A percentile compares a stretch with the other conserved stretches of the same genome.
These are phyloP conservation scores for Encarsia formosa DNA, from an alignment of 2,888 invertebrate species.

Conservation along the genomic window DNA sequence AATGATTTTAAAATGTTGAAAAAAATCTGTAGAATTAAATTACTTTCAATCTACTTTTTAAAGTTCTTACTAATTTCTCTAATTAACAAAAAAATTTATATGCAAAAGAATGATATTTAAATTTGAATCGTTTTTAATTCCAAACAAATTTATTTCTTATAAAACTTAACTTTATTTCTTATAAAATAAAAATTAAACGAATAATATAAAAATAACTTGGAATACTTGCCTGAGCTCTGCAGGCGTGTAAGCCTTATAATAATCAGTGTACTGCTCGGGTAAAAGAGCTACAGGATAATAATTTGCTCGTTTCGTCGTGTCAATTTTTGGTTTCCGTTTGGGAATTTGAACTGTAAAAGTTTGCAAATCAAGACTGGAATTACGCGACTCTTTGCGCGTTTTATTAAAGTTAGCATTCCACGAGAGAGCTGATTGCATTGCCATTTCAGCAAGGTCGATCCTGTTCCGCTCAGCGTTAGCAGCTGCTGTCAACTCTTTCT, in stretches of 20 bases:
- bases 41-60: no score
- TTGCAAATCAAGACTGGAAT: constrained; percentile 88
- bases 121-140: no score
- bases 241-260: constrained; percentile 70
- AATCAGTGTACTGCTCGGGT: constrained; percentile 94
- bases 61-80: no score
- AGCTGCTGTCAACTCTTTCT: constrained; percentile 61
- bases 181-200: background rate
- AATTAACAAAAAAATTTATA: no score
- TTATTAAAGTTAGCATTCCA: constrained; percentile 88
- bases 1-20: no score
- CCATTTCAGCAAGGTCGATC: constrained; percentile 73
- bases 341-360: constrained; percentile 82
- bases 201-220: background rate
- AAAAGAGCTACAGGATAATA: constrained; percentile 89
- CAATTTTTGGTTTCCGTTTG: constrained; percentile 54
- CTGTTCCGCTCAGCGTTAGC: constrained; percentile 54
- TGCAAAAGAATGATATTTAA: no score
- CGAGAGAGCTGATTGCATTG: constrained; percentile 78
- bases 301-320: constrained; percentile 57
- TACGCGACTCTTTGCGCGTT: constrained; percentile 68
- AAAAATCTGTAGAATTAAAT: no score
- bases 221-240: constrained; percentile 62
- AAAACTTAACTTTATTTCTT: no score
- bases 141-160: no score